phyloP scores from a whole-genome alignment of 2,888 invertebrate species.

The Perizoma affinitatum region DNA sequence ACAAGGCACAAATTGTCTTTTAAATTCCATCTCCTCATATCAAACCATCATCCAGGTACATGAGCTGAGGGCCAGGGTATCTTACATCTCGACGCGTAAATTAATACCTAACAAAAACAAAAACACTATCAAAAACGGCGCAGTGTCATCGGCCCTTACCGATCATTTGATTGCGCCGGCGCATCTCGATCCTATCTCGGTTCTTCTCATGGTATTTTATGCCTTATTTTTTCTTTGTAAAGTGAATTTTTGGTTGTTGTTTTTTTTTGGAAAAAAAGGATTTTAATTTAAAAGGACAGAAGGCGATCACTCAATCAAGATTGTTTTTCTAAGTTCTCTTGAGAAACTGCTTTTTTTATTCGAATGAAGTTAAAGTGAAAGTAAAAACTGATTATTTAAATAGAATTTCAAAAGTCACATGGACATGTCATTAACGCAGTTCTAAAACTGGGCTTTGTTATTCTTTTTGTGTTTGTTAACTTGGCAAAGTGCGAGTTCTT shows the following conservation, averaged over 20 bases:
- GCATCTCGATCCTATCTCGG: conserved; percentile 49
- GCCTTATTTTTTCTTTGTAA: conserved; percentile 11
- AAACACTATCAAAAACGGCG: conserved; percentile 69
- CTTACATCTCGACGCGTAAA: conserved; percentile 66
- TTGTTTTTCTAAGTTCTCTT: conserved; percentile 22
- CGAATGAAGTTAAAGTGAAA: background rate
- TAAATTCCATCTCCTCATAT: conserved; percentile 39
- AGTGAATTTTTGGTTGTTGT: background rate
- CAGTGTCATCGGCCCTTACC: conserved; percentile 74
- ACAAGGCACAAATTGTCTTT: conserved; percentile 22
- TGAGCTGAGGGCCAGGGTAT: conserved; percentile 15
- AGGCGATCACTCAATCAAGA: conserved; percentile 26
- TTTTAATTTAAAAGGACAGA: conserved; percentile 21
- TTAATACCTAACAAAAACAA: conserved; percentile 68
- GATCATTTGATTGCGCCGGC: conserved; percentile 60
- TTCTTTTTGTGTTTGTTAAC: too few species aligned
- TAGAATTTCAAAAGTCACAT: too few species aligned
- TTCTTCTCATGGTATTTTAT: conserved; percentile 8
- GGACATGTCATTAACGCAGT: too few species aligned
- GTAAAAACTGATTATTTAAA: too few species aligned
- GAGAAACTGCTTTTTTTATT: conserved; percentile 25
- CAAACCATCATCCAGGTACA: conserved; percentile 35
- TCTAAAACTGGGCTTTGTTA: too few species aligned
- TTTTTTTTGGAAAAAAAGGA: background rate
- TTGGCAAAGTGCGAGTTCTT: too few species aligned